Evolutionary conservation across 30 jellyfish, hydroid and myxozoan genomes (phyloP).

Genomic region (Rhopilema esculentum): DNA sequence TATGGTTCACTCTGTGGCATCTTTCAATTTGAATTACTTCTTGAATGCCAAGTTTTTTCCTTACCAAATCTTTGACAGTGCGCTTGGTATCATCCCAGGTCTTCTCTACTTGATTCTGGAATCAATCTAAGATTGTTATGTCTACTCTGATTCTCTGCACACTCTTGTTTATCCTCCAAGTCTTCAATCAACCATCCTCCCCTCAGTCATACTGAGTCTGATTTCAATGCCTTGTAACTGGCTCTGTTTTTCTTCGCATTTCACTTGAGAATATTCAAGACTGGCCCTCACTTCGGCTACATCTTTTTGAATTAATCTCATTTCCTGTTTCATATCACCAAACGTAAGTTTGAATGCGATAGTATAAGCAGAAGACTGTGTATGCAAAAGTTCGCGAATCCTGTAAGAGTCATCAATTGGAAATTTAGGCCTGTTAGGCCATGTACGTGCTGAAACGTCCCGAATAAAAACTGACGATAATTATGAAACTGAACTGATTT

Average conservation of each 20-base stretch:
- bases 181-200: slow-evolving; percentile 44
- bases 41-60: slow-evolving; percentile 27
- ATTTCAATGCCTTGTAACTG: slow-evolving; percentile 64
- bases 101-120: slow-evolving; percentile 47
- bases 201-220: slow-evolving; percentile 63
- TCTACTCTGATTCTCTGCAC: slow-evolving; percentile 46
- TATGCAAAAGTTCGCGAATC: slow-evolving; percentile 36
- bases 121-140: slow-evolving; percentile 57
- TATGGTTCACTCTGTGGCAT: slow-evolving; percentile 62
- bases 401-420: no score
- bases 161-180: slow-evolving; percentile 24
- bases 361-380: no score
- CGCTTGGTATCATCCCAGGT: slow-evolving; percentile 60
- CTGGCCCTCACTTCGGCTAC: slow-evolving; percentile 67
- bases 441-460: slow-evolving; percentile 26
- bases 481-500: slow-evolving; percentile 35
- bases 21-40: slow-evolving; percentile 58
- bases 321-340: slow-evolving; percentile 67
- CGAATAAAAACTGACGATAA: slow-evolving; percentile 36
- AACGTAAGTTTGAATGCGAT: slow-evolving; percentile 33
- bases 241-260: slow-evolving; percentile 64
- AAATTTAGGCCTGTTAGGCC: slow-evolving; percentile 61
- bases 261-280: slow-evolving; percentile 50
- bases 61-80: slow-evolving; percentile 51
- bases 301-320: slow-evolving; percentile 61